A percentile compares a stretch with the other conserved stretches of the same genome.
phyloP scores from a whole-genome alignment of 2,113 vertebrate genomes.

The Dascyllus trimaculatus region DNA sequence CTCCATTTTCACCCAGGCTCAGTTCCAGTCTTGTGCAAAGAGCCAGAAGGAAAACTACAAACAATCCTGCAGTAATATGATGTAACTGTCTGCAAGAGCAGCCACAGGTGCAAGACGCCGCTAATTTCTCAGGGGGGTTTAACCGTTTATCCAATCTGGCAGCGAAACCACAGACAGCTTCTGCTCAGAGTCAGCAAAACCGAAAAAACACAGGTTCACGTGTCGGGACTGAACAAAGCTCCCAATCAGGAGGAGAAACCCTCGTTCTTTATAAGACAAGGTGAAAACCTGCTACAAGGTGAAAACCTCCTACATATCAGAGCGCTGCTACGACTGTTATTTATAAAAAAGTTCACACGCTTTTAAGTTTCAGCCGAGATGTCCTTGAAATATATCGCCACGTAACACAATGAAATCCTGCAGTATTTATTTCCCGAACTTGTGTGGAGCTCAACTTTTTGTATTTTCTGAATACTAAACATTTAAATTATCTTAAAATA shows the following conservation, averaged over 20 bases:
- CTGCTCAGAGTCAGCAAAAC: conserved; percentile 33
- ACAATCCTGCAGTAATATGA: conserved; percentile 56
- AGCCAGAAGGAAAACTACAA: background rate
- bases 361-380: background rate
- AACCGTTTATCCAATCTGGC: conserved; percentile 18
- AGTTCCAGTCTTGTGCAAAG: background rate
- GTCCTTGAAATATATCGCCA: background rate
- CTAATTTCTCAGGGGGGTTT: conserved; percentile 63
- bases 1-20: background rate
- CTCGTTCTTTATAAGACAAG: background rate
- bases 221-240: no score
- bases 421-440: background rate
- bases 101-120: conserved; percentile 68
- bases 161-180: conserved; percentile 47
- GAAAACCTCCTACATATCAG: background rate
- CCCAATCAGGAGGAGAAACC: background rate
- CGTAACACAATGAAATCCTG: background rate
- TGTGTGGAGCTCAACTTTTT: background rate
- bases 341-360: background rate
- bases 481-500: background rate
- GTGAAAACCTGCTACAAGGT: background rate
- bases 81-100: conserved; percentile 64
- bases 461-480: background rate
- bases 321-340: background rate
- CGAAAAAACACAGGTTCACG: background rate